These are phyloP conservation scores for Sphyrna mokarran DNA, from an alignment of 2,113 vertebrate species.

Conservation along the genomic window DNA sequence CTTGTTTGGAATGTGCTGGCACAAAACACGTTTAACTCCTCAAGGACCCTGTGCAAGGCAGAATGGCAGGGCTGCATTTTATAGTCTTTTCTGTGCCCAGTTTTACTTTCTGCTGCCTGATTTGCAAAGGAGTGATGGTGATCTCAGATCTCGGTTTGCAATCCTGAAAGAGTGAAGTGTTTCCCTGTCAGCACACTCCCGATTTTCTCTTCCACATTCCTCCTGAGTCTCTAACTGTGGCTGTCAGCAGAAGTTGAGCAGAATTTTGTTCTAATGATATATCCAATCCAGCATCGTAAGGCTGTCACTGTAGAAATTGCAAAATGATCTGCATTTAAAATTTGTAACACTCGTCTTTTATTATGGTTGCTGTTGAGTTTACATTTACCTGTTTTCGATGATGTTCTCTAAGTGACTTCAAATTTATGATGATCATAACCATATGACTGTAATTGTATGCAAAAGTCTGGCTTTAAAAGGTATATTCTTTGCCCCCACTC, in stretches of 20 bases:
- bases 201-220: not conserved
- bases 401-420: not conserved
- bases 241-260: not conserved
- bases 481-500: too few relatives aligned
- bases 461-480: not conserved
- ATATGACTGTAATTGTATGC: not conserved
- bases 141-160: not conserved
- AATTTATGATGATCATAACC: not conserved
- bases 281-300: not conserved
- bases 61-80: not conserved
- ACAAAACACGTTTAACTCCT: not conserved
- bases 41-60: not conserved
- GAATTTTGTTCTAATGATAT: not conserved
- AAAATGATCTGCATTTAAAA: not conserved
- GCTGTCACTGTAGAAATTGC: not conserved
- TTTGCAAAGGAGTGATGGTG: not conserved
- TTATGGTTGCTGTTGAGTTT: not conserved
- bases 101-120: not conserved
- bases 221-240: not conserved
- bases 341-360: not conserved
- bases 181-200: not conserved
- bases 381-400: not conserved
- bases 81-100: not conserved
- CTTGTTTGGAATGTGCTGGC: not conserved
- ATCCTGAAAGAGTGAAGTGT: not conserved